Percentiles rank a stretch among this genome's conserved stretches.
phyloP scores from a whole-genome alignment of 2,113 vertebrate genomes.

The Girardinichthys multiradiatus region DNA sequence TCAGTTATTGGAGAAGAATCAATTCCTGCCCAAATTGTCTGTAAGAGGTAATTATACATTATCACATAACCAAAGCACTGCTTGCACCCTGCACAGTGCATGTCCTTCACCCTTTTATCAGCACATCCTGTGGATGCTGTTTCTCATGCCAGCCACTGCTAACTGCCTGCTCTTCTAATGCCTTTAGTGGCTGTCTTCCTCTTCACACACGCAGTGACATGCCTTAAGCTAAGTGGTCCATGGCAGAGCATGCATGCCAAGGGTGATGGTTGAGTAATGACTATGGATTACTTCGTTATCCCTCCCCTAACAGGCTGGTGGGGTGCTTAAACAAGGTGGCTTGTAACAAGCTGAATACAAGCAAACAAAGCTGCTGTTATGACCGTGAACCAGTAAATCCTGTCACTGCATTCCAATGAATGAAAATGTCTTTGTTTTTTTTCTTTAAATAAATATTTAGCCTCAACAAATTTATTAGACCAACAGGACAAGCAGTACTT shows the following conservation, averaged over 20 bases:
- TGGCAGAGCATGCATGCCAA: slow-evolving; percentile 58
- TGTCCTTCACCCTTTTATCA: slow-evolving; percentile 24
- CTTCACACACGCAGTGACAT: slow-evolving; percentile 36
- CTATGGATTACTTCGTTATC: slow-evolving; percentile 78
- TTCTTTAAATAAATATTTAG: background rate
- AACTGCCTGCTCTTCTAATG: slow-evolving; percentile 27
- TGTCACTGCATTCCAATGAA: slow-evolving; percentile 16
- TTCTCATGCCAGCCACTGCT: slow-evolving; percentile 28
- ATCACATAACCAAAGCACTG: slow-evolving; percentile 20
- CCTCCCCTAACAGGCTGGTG: slow-evolving; percentile 60
- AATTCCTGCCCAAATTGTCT: slow-evolving; percentile 68
- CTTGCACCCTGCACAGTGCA: slow-evolving; percentile 11
- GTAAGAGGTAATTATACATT: slow-evolving; percentile 66
- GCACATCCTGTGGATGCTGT: slow-evolving; percentile 17
- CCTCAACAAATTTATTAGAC: slow-evolving; percentile 43
- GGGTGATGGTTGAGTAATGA: slow-evolving; percentile 78
- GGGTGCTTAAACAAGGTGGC: slow-evolving; percentile 63
- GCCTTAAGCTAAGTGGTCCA: slow-evolving; percentile 68
- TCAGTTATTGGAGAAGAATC: slow-evolving; percentile 46
- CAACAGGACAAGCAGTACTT: slow-evolving; percentile 46
- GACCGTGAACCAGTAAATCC: slow-evolving; percentile 42
- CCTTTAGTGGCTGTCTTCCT: slow-evolving; percentile 52
- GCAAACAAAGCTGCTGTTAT: slow-evolving; percentile 40
- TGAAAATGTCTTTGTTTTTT: slow-evolving; percentile 1
- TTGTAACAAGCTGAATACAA: slow-evolving; percentile 65